Evolutionary conservation across 2,888 invertebrate species (phyloP), one percentile per base, ranked within the genome.

Genomic region (Pristionchus maxplancki): DNA sequence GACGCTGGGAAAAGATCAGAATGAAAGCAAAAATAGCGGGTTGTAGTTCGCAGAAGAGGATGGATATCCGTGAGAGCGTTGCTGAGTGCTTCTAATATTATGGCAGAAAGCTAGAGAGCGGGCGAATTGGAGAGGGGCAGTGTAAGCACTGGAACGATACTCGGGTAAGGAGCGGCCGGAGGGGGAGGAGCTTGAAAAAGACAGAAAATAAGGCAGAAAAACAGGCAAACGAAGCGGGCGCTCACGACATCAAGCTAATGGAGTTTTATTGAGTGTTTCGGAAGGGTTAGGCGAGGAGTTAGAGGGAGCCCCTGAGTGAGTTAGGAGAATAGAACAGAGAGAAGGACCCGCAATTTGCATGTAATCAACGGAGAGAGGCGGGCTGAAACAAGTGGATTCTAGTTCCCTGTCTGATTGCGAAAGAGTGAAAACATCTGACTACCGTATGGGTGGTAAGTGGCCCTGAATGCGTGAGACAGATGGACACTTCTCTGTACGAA

Each of bases 231-330:
- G 82, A 48, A 53, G 53, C 74, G 71, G 40, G 44, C 17, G 37
- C 20, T 11, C 24, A 37, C 83, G 37, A n/a, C 53, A 83, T 83
- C 53, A 62, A 53, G 71, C 44, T 78, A 78, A 78, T 78, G 78
- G 78, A 78, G 78, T 44, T 78, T 78, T 78, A 78, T 78, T 78
- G 78, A 78, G 78, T 78, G 78, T 78, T 78, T 78, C 78, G 78
- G 28, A 44, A 78, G 78, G 48, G 78, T 71, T 71, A 71, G 71
- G 37, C 9, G 37, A 37, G 78, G 78, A 53, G 83, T 53, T 53
- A 58, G 83, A 40, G 81, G 37, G 81, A 67, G 67, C 17, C 31
- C n/a, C 34, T 67, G 67, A 83, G 53, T 50, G 83, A 50, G 50
- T 50, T 50, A 83, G 31, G 84, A 62, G 81, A 81, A 85, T 34